phyloP scores from a whole-genome alignment of 2,797 vertebrate genomes.

The Tenualosa ilisha region DNA sequence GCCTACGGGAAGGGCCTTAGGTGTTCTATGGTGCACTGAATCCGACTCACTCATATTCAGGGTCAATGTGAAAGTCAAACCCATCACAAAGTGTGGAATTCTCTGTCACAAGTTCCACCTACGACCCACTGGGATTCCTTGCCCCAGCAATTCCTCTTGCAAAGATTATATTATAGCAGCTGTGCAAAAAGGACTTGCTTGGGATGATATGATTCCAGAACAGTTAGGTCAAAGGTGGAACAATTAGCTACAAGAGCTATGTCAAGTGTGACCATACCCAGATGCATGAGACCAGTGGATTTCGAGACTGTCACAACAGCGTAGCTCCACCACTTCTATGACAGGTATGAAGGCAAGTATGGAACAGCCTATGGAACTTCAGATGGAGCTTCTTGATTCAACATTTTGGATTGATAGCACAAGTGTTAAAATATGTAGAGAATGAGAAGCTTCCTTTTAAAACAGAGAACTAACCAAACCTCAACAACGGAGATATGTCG shows the following conservation, averaged over 20 bases:
- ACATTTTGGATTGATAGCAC: slow-evolving; percentile 37
- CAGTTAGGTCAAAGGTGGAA: background rate
- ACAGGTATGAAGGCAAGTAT: slow-evolving; percentile 23
- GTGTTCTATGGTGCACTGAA: background rate
- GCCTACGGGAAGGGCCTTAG: slow-evolving; percentile 6
- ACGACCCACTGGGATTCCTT: slow-evolving; percentile 27
- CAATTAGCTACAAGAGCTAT: background rate
- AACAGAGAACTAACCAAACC: too few species aligned
- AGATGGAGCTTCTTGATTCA: slow-evolving; percentile 20
- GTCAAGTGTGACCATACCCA: too few species aligned
- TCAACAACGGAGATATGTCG: slow-evolving; percentile 34
- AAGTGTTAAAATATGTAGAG: background rate
- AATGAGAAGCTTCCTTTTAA: too few species aligned
- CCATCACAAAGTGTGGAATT: background rate
- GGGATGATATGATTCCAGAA: too few species aligned
- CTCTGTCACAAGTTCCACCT: slow-evolving; percentile 9
- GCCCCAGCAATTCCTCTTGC: background rate
- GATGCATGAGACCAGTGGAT: background rate
- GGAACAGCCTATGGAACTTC: background rate
- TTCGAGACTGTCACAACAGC: background rate
- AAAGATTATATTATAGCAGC: background rate
- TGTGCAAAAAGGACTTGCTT: too few species aligned
- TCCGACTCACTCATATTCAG: background rate
- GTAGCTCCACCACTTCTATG: slow-evolving; percentile 33
- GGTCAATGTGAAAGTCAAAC: background rate